A percentile compares a stretch with the other conserved stretches of the same genome.
phyloP scores from a whole-genome alignment of 2,888 invertebrate species.

The Muscina levida region DNA sequence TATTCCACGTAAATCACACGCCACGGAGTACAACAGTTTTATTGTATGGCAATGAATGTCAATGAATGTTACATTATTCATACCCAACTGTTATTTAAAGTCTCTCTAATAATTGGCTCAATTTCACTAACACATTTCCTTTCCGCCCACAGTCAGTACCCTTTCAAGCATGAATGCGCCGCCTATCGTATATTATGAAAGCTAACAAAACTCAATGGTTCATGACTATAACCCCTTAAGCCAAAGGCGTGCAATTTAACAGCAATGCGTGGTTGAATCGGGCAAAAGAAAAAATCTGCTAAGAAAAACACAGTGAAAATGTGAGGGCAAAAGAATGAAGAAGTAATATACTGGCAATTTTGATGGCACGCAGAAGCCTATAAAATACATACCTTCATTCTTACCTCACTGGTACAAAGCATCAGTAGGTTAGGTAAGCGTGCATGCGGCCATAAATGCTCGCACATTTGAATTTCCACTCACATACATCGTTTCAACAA shows the following conservation, averaged over 20 bases:
- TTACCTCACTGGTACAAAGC: background rate
- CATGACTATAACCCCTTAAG: conserved; percentile 45
- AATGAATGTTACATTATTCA: too few relatives aligned
- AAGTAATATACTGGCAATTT: conserved; percentile 59
- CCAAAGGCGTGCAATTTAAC: conserved; percentile 56
- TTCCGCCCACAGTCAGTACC: too few relatives aligned
- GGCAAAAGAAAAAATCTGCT: conserved; percentile 29
- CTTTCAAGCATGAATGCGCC: conserved; percentile 9
- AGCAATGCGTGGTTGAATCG: conserved; percentile 41
- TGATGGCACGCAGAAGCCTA: conserved; percentile 41
- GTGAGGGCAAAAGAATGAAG: conserved; percentile 26
- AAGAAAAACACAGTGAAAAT: background rate
- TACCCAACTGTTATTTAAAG: too few relatives aligned
- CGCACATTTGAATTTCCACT: background rate
- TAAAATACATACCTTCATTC: conserved; percentile 20
- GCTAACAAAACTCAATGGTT: conserved; percentile 41
- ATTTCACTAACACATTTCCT: too few relatives aligned
- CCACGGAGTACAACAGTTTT: too few relatives aligned
- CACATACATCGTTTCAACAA: background rate
- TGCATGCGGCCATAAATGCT: background rate
- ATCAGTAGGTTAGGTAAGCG: too few relatives aligned
- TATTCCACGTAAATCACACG: too few relatives aligned
- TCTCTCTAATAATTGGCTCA: too few relatives aligned
- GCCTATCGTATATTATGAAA: background rate
- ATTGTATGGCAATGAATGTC: too few relatives aligned